Evolutionary conservation across 2,113 vertebrate genomes (phyloP), one percentile per base, ranked within the genome.

Genomic region (Ranitomeya imitator): DNA sequence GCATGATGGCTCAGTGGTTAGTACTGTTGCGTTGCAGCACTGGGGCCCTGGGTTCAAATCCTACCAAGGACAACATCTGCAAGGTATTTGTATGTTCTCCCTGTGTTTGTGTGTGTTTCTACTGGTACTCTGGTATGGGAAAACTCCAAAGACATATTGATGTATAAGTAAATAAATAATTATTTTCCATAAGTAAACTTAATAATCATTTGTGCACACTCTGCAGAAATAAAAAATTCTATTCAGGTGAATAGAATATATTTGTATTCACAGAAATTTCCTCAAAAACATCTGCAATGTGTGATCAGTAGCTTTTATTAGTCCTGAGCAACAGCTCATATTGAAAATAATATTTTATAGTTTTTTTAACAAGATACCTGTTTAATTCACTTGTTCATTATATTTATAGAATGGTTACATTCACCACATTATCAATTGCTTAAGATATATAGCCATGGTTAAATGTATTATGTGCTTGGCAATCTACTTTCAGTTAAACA

Each of bases 361-460:
- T 79, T 11, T 19, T 77, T 18, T 45, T 16, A 2, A 60, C 5
- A 26, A 79, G 57, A n/a, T 80, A 71, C 55, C 7, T 31, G 23
- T 45, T 63, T 71, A 23, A 59, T 59, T 31, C 23, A 7, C 59
- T 21, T 77, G 21, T 23, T 26, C 45, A 77, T n/a, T 51, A 23
- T 55, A 65, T 86, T 86, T 86, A 52, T 61, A 69, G 60, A 86
- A 86, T 12, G 11, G 13, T 86, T 86, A 26, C 60, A 55, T 77
- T 69, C 51, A 7, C 77, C 3, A 45, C 16, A 31, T 78, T 86
- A 79, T 79, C 37, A 55, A 60, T 79, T 86, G 37, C 74, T 63
- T 86, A 52, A 52, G 85, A 59, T 86, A 61, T 77, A 86, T 78
- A 26, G 65, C 52, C 60, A 86, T 31, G 76, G 59, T 7, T 63